Evolutionary conservation across 2,113 vertebrate species (phyloP), one percentile per base, ranked within the genome.

Genomic region (Motacilla tschutschensis): DNA sequence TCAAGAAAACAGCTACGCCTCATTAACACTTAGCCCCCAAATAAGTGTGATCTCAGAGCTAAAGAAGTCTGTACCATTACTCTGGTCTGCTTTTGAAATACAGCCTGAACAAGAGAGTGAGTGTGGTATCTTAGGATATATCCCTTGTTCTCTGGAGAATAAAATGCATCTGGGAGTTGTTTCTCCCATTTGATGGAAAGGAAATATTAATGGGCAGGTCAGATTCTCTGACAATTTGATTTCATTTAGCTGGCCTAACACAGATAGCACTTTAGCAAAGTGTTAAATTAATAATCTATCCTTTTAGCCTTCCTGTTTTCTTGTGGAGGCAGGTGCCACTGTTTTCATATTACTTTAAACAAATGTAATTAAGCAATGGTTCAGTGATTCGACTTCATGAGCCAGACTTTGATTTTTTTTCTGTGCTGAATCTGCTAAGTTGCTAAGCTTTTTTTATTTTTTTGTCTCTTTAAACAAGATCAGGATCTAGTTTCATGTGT

Each of bases 271-370:
- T 91, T 91, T 31, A 74, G 19, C 19, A 50, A 71, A 91, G 38
- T 70, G 83, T 83, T 81, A 73, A 40, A 40, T 79, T 79, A 91
- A 83, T 80, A 93, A 76, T 85, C 35, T 70, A 25, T 81, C 38
- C 26, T 83, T 89, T 78, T 55, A 72, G 12, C 8, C 5, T 85
- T 54, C 11, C 24, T 58, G 13, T 62, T 87, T 89, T 50, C 18
- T 69, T 76, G 12, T 33, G 15, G 33, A 79, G 33, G 17, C 38
- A 85, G 79, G 12, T 85, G 54, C 20, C 29, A 67, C 50, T 22
- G 21, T 63, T 92, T 79, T 62, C n/a, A 21, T 62, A n/a, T 73
- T 81, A 66, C 35, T 79, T 91, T 78, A 92, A 85, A 85, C 35
- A 65, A 63, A 81, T 1, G 4, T 48, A 90, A 84, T 79, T 84